Base-by-base conservation (phyloP, 2,888 invertebrate species). In the Schizaphis graminum region DNA sequence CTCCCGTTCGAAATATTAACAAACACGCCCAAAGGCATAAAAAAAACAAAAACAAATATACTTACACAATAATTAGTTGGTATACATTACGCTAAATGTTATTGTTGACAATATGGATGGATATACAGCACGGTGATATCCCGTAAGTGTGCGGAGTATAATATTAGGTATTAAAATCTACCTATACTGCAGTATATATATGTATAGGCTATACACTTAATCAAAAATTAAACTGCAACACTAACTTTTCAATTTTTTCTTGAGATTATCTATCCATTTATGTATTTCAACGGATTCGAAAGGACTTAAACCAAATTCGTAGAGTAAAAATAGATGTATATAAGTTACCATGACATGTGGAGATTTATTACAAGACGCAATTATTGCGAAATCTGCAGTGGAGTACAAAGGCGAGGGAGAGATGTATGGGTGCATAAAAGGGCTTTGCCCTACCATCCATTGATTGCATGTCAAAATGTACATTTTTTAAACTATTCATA, bases 21-120 rank as follows among this genome's bases (percentile, higher is more conserved):
- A 49, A 87, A 61, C 35, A 87, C 67, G 67, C 87, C 41, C 24
- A 10, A 8, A 67, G 92, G 67, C 67, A 16, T 61, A 16, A 21
- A 56, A 56, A 44, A 41, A 57, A 67, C 7, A 49, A 26, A 53
- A 67, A 91, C 13, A 91, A 67, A 91, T 24, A 91, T 16, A 92
- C 3, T 47, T 21, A 90, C n/a, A 47, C 10, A 44, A n/a, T n/a
- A 89, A 67, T n/a, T n/a, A 67, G 10, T 77, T 21, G 35, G 28
- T 28, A 21, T 41, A 21, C 91, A 21, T 41, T 35, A 77, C 35
- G 77, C 77, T 28, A 85, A 57, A 91, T 44, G 49, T 57, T 91
- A 57, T 91, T 85, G 57, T 85, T 85, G 90, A 67, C 89, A 57
- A 77, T 35, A 44, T 89, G 28, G 41, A 44, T 89, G 28, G 41